Base-by-base conservation (phyloP, 2,888 invertebrate genomes). In the Scaptodrosophila latifasciaeformis region DNA sequence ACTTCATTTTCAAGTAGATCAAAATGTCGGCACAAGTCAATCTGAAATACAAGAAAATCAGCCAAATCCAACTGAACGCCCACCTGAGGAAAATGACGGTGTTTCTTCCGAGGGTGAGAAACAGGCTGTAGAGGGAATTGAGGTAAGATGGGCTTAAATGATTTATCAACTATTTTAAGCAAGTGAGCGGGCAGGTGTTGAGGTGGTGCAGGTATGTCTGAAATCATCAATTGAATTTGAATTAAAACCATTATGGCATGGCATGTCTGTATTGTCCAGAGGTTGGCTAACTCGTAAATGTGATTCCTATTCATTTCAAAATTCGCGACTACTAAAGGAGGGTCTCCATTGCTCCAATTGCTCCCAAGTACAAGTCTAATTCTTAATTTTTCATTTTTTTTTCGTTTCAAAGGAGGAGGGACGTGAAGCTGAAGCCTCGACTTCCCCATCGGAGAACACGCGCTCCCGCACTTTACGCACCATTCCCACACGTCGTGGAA, bases 351-450 rank as follows among this genome's bases (percentile, higher is more conserved):
- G n/a, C n/a, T n/a, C n/a, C n/a, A n/a, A n/a, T n/a, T n/a, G n/a
- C n/a, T n/a, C n/a, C n/a, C n/a, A n/a, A n/a, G n/a, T n/a, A n/a
- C n/a, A n/a, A n/a, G n/a, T n/a, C n/a, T n/a, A n/a, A n/a, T n/a
- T n/a, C n/a, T n/a, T n/a, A n/a, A n/a, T n/a, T 3, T 24, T 24
- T 24, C 4, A 24, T 24, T 3, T 24, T 24, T 24, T 37, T 37
- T 13, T 37, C 5, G 7, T 17, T 31, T 48, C 50, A 82, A 85
- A 88, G 84, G 93, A 93, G 83, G 94, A 94, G 81, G 93, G 92
- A 2, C 90, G 94, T 46, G 94, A 94, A 86, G 94, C 94, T 1
- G 94, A 94, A 85, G 94, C 94, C 1, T n/a, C n/a, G n/a, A 90
- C 85, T n/a, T 88, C 88, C 1, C 90, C 90, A 2, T 90, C 90